Base-by-base conservation (phyloP, 2,888 invertebrate genomes). In the Thumatha senex region DNA sequence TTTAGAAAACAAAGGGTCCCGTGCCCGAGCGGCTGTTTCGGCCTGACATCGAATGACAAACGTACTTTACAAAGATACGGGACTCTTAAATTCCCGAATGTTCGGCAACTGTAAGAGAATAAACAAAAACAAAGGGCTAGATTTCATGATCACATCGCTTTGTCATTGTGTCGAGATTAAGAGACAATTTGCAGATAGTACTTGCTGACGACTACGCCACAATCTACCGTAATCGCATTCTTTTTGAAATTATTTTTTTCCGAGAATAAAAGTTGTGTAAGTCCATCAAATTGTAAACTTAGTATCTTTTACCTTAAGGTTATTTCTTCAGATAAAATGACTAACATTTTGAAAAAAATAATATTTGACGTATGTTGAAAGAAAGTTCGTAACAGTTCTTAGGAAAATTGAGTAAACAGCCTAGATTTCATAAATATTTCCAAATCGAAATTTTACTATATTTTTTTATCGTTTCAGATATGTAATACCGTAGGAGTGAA, bases 1-100 rank as follows among this genome's bases (percentile, higher is more conserved):
- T 78, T 76, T 71, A 68, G 55, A 57, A 69, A 71, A 78, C 78
- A 77, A 78, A 75, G 72, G 75, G 58, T 55, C 53, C 53, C 60
- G n/a, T n/a, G 38, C 11, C 30, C 40, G 61, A 56, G 47, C 24
- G 47, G 45, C 53, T 44, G 24, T 40, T 58, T 46, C 53, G 55
- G 42, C 40, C 48, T 51, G 51, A 53, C 54, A 43, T 44, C 63
- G 57, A 56, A 54, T 70, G 70, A 74, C 63, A 72, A 75, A 73
- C 67, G 68, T 59, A 63, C 63, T 51, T 51, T 46, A 29, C 52
- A 52, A 46, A 54, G 52, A 60, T 61, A 46, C 51, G 55, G n/a
- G 18, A 56, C 55, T 46, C 31, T 40, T 46, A 61, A 59, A 63
- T 43, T 48, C 51, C 51, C 59, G 52, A 50, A 35, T 58, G 42